Base-by-base conservation (phyloP, 2,113 vertebrate species). In the Arothron firmamentum region DNA sequence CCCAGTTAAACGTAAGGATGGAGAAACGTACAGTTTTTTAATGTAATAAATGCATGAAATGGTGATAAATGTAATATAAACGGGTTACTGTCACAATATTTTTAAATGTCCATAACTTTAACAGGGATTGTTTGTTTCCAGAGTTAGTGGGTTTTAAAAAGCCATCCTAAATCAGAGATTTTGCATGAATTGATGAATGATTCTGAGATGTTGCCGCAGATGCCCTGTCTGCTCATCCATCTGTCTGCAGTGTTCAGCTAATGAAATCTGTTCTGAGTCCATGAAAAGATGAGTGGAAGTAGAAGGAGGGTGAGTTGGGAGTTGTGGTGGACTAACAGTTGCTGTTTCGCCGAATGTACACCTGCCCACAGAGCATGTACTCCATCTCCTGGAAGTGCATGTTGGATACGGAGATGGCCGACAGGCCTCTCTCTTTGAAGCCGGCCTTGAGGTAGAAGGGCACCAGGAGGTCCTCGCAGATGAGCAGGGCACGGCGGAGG, bases 361-460 rank as follows among this genome's bases (percentile, higher is more conserved):
- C 89, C 54, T 84, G 83, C 43, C 89, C 89, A 0, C 81, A 61
- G 0, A 93, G 70, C 54, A 50, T 62, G 72, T 90, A 88, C 81
- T 92, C 91, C 91, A 92, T 91, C 80, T 92, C 91, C 41, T 70
- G 81, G 74, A 93, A 92, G 3, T 67, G 49, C 65, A 92, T 78
- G 65, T 68, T 74, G 31, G 86, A 85, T 45, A 93, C 76, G 0
- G 70, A 67, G 77, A 93, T 86, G 55, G 83, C 81, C 0, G 90
- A 92, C 0, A 84, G 41, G 11, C 90, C 90, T 53, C 82, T 89
- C 58, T 87, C 72, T 64, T 88, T 89, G 79, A 93, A 93, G 75
- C 91, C 91, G 5, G 90, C 91, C 65, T 90, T 91, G 41, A 63
- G 72, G 72, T 91, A 92, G 86, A 92, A 92, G 20, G 88, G 87